A percentile compares a stretch with the other conserved stretches of the same genome.
Conservation (phyloP, 2,113 vertebrate genomes). For the Lepus americanus region DNA sequence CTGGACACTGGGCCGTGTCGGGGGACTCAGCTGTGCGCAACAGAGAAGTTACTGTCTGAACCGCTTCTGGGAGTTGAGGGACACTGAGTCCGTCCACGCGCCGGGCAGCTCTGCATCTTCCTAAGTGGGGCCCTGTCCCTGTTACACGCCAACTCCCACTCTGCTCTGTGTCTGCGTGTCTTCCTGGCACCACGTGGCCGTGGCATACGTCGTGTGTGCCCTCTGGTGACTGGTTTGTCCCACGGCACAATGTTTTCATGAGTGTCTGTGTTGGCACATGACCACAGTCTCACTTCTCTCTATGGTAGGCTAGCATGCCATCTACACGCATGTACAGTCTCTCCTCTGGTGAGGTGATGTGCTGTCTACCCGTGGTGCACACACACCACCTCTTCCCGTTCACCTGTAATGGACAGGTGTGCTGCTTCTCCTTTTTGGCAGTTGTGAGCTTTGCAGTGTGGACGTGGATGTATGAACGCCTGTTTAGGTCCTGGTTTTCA, state of each 20-base stretch:
- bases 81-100: too few species aligned
- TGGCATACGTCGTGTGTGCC: background rate
- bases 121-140: background rate
- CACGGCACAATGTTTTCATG: background rate
- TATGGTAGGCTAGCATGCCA: background rate
- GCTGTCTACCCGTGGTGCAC: too few species aligned
- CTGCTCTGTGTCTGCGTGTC: background rate
- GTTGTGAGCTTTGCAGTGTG: background rate
- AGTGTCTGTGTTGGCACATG: too few species aligned
- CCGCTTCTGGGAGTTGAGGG: background rate
- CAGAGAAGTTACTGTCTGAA: background rate
- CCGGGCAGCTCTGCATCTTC: background rate
- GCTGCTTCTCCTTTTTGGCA: background rate
- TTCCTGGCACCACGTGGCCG: background rate
- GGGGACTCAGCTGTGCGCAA: background rate
- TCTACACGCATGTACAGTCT: too few species aligned
- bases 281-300: background rate
- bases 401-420: background rate
- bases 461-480: background rate
- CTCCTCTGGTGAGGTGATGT: too few species aligned
- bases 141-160: background rate
- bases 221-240: constrained; percentile 14
- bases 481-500: background rate
- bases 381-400: background rate
- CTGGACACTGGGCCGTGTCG: background rate